Evolutionary conservation across 23 tunicate species (phyloP).

Genomic region (Trididemnum nubilum): DNA sequence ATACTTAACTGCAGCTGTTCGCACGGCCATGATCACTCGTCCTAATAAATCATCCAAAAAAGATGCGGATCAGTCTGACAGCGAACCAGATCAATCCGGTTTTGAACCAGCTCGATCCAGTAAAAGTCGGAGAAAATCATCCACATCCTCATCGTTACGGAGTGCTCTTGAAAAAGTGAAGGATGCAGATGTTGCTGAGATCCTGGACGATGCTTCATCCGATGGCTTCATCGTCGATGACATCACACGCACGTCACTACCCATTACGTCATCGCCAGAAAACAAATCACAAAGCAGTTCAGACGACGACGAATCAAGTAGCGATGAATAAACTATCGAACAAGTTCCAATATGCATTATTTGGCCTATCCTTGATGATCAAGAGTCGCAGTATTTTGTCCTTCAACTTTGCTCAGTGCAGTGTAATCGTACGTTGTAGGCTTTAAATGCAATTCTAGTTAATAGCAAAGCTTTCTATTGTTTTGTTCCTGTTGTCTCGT

Average conservation of each 20-base stretch:
- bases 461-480: no score
- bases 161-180: background rate
- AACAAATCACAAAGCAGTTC: background rate
- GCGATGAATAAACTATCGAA: no score
- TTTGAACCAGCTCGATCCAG: no score
- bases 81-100: no score
- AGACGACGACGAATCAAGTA: no score
- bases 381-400: no score
- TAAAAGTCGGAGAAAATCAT: background rate
- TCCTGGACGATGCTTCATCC: background rate
- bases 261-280: background rate
- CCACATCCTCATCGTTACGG: background rate
- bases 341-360: no score
- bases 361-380: no score
- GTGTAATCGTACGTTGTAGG: no score
- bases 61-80: background rate
- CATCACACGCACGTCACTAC: background rate
- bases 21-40: constrained; percentile 5
- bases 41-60: background rate
- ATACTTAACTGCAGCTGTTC: background rate
- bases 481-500: no score
- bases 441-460: no score
- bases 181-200: background rate
- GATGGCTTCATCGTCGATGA: background rate
- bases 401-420: no score